Base-by-base conservation (phyloP, 23 tunicate species). In the Botrylloides violaceus region DNA sequence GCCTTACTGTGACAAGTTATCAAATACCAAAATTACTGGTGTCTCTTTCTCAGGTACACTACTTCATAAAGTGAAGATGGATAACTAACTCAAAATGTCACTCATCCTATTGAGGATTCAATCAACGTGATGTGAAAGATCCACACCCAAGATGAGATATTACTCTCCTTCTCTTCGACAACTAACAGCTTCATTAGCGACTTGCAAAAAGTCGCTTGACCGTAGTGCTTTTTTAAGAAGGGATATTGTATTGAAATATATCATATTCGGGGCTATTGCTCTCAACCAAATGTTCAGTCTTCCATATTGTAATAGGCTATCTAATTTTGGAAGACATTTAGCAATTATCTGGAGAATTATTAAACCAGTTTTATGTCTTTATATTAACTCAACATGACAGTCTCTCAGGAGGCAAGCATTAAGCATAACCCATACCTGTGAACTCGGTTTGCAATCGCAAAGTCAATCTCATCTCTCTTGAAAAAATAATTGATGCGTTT, bases 381-480 rank as follows among this genome's bases (percentile, higher is more conserved):
- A 3, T 6, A 30, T 5, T 28, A 32, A 24, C 48, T 4, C 36
- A 36, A 4, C 29, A 15, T 22, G 23, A 29, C 56, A 28, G 53
- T 43, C 15, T 7, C 15, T 43, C 53, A 7, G 9, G 53, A 43
- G 15, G 53, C 15, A 43, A 43, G 53, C 53, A 9, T 43, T 43
- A 9, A 15, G 53, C 53, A 43, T 15, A 43, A 7, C 12, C 53
- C 53, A 71, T 72, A 88, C 96, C 88, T 81, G 80, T 88, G 87
- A 57, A 88, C 72, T 71, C 88, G 55, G 5, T 59, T 36, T 4
- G 81, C 84, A 35, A 88, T 88, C 1, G 72, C 80, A 81, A 49
- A 88, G 64, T 88, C 96, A 71, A 88, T 88, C 64, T 77, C 87
- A 65, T 88, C 87, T 29, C 81, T 81, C 66, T 88, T 88, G 34